A percentile compares a stretch with the other conserved stretches of the same genome.
phyloP scores from a whole-genome alignment of 2,113 vertebrate species.

The Orientallactaga bullata region DNA sequence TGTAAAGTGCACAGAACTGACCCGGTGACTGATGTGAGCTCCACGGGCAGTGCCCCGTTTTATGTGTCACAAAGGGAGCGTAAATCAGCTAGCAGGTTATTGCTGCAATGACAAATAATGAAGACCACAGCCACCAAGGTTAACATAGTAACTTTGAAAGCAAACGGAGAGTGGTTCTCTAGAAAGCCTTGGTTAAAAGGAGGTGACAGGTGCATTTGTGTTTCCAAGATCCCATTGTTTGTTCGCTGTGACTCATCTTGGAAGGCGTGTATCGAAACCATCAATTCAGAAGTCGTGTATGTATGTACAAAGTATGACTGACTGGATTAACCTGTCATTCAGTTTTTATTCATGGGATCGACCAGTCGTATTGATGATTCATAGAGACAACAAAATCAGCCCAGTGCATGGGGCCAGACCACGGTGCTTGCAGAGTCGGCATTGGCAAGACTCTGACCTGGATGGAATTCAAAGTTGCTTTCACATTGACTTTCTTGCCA shows the following conservation, averaged over 20 bases:
- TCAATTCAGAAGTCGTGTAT: neutral
- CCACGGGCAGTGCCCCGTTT: neutral
- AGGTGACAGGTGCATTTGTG: neutral
- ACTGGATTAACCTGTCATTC: neutral
- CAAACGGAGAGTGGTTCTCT: neutral
- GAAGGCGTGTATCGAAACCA: neutral
- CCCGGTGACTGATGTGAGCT: neutral
- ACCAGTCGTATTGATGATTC: neutral
- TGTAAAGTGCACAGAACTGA: neutral
- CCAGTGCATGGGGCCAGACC: neutral
- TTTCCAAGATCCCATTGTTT: neutral
- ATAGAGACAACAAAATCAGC: neutral
- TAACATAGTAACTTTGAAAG: neutral
- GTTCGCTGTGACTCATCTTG: neutral
- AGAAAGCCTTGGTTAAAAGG: neutral
- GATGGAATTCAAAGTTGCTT: neutral
- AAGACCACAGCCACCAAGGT: neutral
- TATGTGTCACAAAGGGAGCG: neutral
- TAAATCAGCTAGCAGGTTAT: neutral
- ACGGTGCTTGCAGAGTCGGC: neutral
- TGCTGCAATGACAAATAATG: neutral
- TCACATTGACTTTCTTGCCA: neutral
- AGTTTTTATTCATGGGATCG: neutral
- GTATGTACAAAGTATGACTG: neutral
- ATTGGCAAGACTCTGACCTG: constrained; percentile 34